Conservation (phyloP, 2,797 vertebrate species). For the Tauraco hartlaubi region DNA sequence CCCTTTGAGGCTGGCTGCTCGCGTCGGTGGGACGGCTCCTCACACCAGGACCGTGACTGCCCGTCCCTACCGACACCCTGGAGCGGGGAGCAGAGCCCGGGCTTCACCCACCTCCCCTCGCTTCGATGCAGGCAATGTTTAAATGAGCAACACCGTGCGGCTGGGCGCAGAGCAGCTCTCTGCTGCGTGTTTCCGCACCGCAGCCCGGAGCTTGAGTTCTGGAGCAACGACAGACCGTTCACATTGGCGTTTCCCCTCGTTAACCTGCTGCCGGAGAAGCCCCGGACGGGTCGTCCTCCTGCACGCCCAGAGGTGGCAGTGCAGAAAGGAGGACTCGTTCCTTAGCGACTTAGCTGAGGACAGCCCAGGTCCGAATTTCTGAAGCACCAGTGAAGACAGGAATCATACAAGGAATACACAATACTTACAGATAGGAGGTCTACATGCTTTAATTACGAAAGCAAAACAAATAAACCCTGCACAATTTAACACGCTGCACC, state of each 20-base stretch:
- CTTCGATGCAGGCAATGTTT: conserved; percentile 71
- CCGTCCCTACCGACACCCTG: rapidly evolving
- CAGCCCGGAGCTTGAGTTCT: conserved; percentile 54
- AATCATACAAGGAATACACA: conserved; percentile 56
- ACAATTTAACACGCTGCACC: conserved; percentile 48
- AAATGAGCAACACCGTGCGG: neutral
- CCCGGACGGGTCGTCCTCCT: neutral
- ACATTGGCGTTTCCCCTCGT: conserved; percentile 11
- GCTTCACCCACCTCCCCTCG: too few species aligned
- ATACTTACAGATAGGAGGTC: conserved; percentile 76
- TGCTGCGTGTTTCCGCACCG: neutral
- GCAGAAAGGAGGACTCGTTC: conserved; percentile 1
- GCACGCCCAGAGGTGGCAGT: conserved; percentile 23
- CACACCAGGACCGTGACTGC: rapidly evolving
- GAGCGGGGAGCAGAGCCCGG: rapidly evolving
- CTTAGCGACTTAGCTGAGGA: conserved; percentile 22
- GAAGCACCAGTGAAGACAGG: conserved; percentile 50
- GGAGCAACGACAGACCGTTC: neutral
- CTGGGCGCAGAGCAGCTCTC: neutral
- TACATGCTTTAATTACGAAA: conserved; percentile 67
- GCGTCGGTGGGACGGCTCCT: neutral
- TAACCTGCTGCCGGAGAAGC: neutral
- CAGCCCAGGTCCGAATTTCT: conserved; percentile 40
- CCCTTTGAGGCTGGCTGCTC: rapidly evolving
- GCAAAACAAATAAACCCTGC: conserved; percentile 60